phyloP scores from a whole-genome alignment of 1,140 invertebrate genomes.

The Papilio polytes region DNA sequence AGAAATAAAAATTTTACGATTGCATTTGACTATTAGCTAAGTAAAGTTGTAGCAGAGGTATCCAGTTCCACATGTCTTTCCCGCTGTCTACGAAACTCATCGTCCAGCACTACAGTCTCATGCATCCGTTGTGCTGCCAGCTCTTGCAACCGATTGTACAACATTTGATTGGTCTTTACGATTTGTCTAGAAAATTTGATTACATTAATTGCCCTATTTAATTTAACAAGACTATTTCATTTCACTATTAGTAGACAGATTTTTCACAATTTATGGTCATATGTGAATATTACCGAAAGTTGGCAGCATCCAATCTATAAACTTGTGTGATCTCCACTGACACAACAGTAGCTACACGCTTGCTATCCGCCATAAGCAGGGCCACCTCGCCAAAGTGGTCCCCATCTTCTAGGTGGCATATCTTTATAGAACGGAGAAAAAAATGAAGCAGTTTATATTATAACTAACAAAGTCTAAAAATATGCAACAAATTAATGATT shows the following conservation, averaged over 20 bases:
- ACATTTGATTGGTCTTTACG: slow-evolving; percentile 37
- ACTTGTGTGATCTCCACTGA: slow-evolving; percentile 85
- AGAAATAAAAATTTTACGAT: no score
- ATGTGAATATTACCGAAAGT: slow-evolving; percentile 68
- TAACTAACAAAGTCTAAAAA: no score
- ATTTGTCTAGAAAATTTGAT: slow-evolving; percentile 35
- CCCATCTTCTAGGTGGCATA: slow-evolving; percentile 84
- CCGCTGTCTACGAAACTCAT: slow-evolving; percentile 41
- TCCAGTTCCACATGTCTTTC: slow-evolving; percentile 8
- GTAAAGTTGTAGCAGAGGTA: background rate
- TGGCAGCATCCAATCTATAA: slow-evolving; percentile 74
- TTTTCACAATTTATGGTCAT: no score
- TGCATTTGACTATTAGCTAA: background rate
- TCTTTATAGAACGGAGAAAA: slow-evolving; percentile 53
- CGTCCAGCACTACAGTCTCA: slow-evolving; percentile 43
- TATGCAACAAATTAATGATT: no score
- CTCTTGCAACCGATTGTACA: slow-evolving; percentile 41
- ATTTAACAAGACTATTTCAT: no score
- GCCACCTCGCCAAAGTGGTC: slow-evolving; percentile 84
- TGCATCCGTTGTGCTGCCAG: slow-evolving; percentile 42
- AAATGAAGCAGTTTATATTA: no score
- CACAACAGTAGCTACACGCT: slow-evolving; percentile 79
- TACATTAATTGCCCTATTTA: background rate
- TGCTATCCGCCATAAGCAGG: slow-evolving; percentile 82
- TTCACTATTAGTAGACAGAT: no score